Percentiles rank a stretch among this genome's conserved stretches.
These are phyloP conservation scores for Cecidostiba fungosa DNA, from an alignment of 2,888 invertebrate genomes.

Conservation along the genomic window DNA sequence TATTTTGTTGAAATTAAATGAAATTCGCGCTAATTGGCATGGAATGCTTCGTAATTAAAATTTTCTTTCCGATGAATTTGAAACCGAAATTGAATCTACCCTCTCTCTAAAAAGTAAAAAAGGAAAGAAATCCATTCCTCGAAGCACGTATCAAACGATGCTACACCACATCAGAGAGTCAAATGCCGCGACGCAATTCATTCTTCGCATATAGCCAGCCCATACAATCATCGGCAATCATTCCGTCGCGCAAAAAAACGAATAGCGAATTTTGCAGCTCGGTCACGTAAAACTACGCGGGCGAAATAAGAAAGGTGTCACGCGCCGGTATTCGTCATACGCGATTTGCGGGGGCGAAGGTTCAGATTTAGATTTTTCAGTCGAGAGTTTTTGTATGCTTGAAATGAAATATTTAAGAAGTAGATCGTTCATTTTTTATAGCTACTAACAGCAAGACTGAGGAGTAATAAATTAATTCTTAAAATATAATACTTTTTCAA, in stretches of 20 bases:
- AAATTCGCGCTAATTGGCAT: too few species aligned
- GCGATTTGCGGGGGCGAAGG: background rate
- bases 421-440: too few species aligned
- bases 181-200: background rate
- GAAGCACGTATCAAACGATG: background rate
- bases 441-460: too few species aligned
- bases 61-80: background rate
- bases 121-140: background rate
- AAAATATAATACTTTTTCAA: background rate
- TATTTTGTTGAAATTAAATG: too few species aligned
- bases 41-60: too few species aligned
- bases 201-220: background rate
- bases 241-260: background rate
- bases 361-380: background rate
- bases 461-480: too few species aligned
- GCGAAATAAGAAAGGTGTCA: background rate
- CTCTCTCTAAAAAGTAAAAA: too few species aligned
- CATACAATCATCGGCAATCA: background rate
- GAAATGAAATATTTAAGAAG: background rate
- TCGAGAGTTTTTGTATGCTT: background rate
- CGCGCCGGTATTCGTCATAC: background rate
- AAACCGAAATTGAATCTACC: background rate
- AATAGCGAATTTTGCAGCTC: background rate
- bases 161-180: background rate
- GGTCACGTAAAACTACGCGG: conserved; percentile 41